Evolutionary conservation across 2,797 vertebrate species (phyloP).

Genomic region (Cottoperca gobio): DNA sequence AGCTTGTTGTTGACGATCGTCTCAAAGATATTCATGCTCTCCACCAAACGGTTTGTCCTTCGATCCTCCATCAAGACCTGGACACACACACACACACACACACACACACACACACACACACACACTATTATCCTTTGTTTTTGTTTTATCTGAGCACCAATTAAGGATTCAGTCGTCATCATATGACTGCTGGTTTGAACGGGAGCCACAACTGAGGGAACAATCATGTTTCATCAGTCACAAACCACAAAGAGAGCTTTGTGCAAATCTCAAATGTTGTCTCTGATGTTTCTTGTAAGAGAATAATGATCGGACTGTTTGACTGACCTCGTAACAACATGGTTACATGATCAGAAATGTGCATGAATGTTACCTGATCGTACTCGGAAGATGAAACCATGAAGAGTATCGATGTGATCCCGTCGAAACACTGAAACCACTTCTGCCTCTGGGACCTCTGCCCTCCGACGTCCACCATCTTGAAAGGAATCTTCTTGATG

Average conservation of each 20-base stretch:
- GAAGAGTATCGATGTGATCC: conserved; percentile 97
- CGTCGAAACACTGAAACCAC: conserved; percentile 99
- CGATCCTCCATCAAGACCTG: conserved; percentile 96
- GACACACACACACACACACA: conserved; percentile 32
- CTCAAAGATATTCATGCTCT: conserved; percentile 99
- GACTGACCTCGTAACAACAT: background rate
- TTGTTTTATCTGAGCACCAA: conserved; percentile 48
- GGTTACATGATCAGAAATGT: background rate
- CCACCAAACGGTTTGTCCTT: conserved; percentile 93
- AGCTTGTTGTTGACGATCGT: conserved; percentile 99
- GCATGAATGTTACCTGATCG: conserved; percentile 83
- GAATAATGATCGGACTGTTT: conserved; percentile 21
- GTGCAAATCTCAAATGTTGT: conserved; percentile 45
- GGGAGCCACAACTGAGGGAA: conserved; percentile 40
- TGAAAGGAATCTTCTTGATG: conserved; percentile 98
- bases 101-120: conserved; percentile 22
- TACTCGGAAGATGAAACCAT: conserved; percentile 98
- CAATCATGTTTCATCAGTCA: conserved; percentile 49
- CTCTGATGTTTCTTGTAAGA: conserved; percentile 26
- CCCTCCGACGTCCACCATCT: conserved; percentile 98
- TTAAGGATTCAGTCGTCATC: conserved; percentile 56
- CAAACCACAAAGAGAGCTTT: conserved; percentile 74
- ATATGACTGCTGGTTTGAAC: conserved; percentile 65
- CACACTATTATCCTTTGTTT: conserved; percentile 6
- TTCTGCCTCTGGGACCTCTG: conserved; percentile 97